phyloP scores from a whole-genome alignment of 2,113 vertebrate species.

The Lycaon pictus region DNA sequence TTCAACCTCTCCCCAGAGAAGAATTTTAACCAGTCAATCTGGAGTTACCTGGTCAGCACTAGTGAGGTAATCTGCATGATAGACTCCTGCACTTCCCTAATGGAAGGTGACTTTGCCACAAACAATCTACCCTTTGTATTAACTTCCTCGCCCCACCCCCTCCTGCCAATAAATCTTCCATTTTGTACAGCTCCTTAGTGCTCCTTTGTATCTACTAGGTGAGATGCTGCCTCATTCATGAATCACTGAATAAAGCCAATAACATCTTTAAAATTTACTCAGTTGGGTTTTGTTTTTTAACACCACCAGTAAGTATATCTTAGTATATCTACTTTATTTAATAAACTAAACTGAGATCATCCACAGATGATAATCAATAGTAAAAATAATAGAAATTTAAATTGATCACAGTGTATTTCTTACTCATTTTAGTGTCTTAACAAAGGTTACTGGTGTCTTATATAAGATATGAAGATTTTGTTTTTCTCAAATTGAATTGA shows the following conservation, averaged over 20 bases:
- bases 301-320: neutral
- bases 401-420: neutral
- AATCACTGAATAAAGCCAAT: neutral
- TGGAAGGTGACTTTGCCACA: neutral
- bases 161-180: neutral
- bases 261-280: neutral
- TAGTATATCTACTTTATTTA: neutral
- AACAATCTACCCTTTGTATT: neutral
- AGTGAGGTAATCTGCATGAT: neutral
- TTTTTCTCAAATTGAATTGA: slow-evolving; percentile 7
- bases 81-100: neutral
- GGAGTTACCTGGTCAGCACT: neutral
- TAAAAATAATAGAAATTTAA: neutral
- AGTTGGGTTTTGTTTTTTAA: neutral
- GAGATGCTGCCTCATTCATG: neutral
- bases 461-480: neutral
- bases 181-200: neutral
- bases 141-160: neutral
- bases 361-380: neutral
- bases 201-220: neutral
- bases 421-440: neutral
- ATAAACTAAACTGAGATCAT: neutral
- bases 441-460: neutral
- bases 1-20: neutral
- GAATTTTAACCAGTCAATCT: neutral